These are phyloP conservation scores for Thripadectes ignobilis DNA, from an alignment of 2,797 vertebrate genomes.

Conservation along the genomic window DNA sequence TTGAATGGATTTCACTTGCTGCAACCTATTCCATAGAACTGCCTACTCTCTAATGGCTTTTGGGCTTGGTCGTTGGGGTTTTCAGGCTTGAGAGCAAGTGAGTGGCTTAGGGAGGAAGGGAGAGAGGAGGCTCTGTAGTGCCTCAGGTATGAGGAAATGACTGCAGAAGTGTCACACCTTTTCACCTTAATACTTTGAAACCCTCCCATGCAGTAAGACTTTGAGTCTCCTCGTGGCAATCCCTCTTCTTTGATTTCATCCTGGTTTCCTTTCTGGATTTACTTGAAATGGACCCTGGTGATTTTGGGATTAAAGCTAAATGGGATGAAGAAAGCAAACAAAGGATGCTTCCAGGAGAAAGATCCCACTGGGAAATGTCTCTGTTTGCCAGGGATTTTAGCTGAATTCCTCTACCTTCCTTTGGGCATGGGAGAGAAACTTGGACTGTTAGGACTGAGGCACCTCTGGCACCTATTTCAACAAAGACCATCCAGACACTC, in stretches of 20 bases:
- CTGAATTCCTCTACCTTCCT: neutral
- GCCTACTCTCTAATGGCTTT: neutral
- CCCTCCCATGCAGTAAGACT: neutral
- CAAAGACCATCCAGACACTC: neutral
- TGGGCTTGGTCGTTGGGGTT: neutral
- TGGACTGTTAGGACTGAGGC: neutral
- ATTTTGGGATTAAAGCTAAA: constrained; percentile 16
- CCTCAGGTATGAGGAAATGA: neutral
- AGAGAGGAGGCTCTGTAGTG: neutral
- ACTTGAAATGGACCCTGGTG: constrained; percentile 13
- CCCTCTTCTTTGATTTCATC: constrained; percentile 21
- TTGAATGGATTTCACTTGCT: neutral
- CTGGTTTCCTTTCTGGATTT: neutral
- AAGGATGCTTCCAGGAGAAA: neutral
- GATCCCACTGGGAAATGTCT: neutral
- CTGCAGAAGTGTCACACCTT: neutral
- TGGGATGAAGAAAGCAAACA: constrained; percentile 31
- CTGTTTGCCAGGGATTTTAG: neutral
- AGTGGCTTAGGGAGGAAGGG: neutral
- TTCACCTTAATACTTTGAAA: neutral
- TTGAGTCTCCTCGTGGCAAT: neutral
- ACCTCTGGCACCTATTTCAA: neutral
- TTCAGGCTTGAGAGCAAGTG: neutral
- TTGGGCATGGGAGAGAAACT: neutral
- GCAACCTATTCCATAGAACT: neutral